phyloP scores from a whole-genome alignment of 2,888 invertebrate species.

The Oxystoma pomonae region DNA sequence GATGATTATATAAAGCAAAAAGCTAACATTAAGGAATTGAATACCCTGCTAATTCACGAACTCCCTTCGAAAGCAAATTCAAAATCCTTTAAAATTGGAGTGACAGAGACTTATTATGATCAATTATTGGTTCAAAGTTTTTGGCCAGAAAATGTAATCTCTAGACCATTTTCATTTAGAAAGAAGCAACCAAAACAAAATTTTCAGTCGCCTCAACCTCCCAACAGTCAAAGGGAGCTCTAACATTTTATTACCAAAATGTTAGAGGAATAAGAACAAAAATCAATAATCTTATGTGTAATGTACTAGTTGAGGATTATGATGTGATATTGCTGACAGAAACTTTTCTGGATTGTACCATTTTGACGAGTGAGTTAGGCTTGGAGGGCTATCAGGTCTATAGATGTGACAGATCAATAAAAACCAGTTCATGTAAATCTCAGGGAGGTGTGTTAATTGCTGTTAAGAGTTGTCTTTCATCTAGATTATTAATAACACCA shows the following conservation, averaged over 20 bases:
- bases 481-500: too few species aligned
- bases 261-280: neutral
- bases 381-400: neutral
- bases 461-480: too few species aligned
- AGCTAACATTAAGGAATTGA: neutral
- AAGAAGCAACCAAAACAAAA: neutral
- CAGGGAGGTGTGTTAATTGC: too few species aligned
- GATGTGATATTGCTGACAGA: neutral
- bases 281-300: neutral
- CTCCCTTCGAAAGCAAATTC: neutral
- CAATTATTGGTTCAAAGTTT: neutral
- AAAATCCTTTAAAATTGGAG: neutral
- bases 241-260: neutral
- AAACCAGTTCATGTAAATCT: too few species aligned
- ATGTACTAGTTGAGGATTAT: neutral
- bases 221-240: neutral
- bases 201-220: neutral
- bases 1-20: neutral
- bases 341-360: neutral
- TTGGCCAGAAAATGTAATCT: neutral
- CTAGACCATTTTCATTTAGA: neutral
- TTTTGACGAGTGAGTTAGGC: neutral
- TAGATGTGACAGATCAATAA: too few species aligned
- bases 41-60: neutral
- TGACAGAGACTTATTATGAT: neutral